Evolutionary conservation across 2,113 vertebrate species (phyloP).

Genomic region (Anser cygnoides): DNA sequence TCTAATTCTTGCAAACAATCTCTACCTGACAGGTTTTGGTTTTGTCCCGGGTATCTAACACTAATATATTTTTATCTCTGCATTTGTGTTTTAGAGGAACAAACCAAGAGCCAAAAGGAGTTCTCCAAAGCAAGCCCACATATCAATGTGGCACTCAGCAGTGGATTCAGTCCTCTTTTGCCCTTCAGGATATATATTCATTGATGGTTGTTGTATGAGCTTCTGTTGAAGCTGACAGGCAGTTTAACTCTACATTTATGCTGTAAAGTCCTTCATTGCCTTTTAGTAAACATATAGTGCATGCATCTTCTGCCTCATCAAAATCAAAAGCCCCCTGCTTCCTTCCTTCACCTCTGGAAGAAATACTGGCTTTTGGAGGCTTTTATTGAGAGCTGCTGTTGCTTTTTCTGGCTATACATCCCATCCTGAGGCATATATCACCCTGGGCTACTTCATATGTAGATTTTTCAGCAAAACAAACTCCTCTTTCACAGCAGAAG

Average conservation of each 20-base stretch:
- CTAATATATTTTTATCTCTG: neutral
- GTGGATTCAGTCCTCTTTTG: neutral
- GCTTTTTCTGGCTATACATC: neutral
- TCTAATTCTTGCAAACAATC: neutral
- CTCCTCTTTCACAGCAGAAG: neutral
- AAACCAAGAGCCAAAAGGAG: neutral
- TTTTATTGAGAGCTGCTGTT: neutral
- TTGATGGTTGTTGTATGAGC: neutral
- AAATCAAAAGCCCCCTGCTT: neutral
- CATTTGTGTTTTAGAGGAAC: neutral
- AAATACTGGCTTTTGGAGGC: neutral
- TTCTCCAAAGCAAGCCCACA: neutral
- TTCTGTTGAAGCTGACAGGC: neutral
- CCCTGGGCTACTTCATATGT: neutral
- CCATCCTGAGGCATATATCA: neutral
- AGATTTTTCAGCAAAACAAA: neutral
- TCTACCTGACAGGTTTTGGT: neutral
- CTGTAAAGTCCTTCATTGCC: neutral
- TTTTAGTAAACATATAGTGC: neutral
- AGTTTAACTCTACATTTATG: neutral
- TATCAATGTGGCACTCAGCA: neutral
- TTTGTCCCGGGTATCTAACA: neutral
- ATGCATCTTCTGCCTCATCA: neutral
- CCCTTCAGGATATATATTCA: neutral
- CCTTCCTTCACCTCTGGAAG: neutral